These are phyloP conservation scores for Telenomus remus DNA, from an alignment of 1,140 invertebrate species.

Conservation along the genomic window DNA sequence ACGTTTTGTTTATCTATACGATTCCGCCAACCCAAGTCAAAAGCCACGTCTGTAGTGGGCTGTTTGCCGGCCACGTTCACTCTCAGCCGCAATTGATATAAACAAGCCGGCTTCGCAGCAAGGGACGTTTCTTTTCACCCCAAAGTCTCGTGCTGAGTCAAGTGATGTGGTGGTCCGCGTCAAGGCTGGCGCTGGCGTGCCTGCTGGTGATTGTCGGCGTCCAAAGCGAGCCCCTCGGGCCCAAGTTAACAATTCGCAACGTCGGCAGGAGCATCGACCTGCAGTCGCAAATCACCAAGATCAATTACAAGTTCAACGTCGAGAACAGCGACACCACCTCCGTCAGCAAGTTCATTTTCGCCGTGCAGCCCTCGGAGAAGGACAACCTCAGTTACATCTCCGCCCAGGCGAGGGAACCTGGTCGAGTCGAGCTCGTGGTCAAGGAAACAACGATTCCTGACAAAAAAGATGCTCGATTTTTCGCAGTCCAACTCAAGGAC, in stretches of 20 bases:
- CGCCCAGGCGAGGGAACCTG: constrained; percentile 78
- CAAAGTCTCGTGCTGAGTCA: not conserved
- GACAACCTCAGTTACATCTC: constrained; percentile 84
- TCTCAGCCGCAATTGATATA: not conserved
- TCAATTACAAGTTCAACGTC: constrained; percentile 84
- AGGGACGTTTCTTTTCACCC: not conserved
- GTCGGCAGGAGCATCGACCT: constrained; percentile 91
- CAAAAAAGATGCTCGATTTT: constrained; percentile 76
- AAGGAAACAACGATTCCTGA: constrained; percentile 76
- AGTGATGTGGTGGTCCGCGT: not conserved
- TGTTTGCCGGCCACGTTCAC: constrained; percentile 40
- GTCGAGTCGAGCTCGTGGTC: constrained; percentile 79
- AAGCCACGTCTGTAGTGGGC: constrained; percentile 44
- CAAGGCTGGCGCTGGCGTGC: constrained; percentile 3
- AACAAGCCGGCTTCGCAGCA: constrained; percentile 23
- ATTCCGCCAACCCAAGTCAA: not conserved
- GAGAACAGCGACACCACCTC: constrained; percentile 86
- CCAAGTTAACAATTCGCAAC: constrained; percentile 84
- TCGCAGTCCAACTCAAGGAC: constrained; percentile 80
- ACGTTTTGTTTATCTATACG: too few relatives aligned
- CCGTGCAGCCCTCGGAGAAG: constrained; percentile 80
- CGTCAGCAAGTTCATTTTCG: constrained; percentile 82
- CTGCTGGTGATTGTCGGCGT: not conserved
- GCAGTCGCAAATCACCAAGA: constrained; percentile 91
- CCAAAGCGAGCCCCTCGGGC: constrained; percentile 15